A percentile compares a stretch with the other conserved stretches of the same genome.
These are phyloP conservation scores for Drosophila eohydei DNA, from an alignment of 2,888 invertebrate species.

Conservation along the genomic window DNA sequence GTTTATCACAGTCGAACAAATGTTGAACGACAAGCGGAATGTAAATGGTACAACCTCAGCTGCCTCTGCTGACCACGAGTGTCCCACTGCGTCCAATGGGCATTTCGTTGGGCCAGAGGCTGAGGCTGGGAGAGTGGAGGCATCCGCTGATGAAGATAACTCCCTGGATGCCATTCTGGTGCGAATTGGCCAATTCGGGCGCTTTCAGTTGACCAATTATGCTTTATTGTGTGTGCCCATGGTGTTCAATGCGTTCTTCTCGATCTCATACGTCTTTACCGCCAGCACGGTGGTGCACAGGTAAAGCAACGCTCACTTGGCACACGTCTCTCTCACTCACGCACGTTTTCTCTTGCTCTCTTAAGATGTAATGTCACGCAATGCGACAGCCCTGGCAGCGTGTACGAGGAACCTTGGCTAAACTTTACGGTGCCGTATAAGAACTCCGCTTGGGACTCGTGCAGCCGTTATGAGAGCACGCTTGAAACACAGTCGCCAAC, in stretches of 20 bases:
- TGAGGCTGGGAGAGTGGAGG: conserved; percentile 17
- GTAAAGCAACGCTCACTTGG: conserved; percentile 83
- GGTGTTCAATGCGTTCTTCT: conserved; percentile 88
- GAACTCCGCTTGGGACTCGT: conserved; percentile 63
- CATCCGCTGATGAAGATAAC: conserved; percentile 58
- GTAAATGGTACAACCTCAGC: conserved; percentile 11
- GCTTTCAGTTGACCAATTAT: conserved; percentile 88
- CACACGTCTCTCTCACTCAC: conserved; percentile 1
- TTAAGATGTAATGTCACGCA: conserved; percentile 83
- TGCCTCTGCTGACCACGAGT: conserved; percentile 9
- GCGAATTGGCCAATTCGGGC: conserved; percentile 87
- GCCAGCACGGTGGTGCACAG: conserved; percentile 89
- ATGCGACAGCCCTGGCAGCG: conserved; percentile 80
- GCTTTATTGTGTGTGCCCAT: conserved; percentile 87
- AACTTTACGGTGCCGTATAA: conserved; percentile 84
- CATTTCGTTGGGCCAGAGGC: conserved; percentile 23
- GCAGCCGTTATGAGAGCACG: conserved; percentile 61
- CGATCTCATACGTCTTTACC: conserved; percentile 89
- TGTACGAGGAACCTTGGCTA: conserved; percentile 86
- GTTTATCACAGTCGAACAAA: conserved; percentile 17
- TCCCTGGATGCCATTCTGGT: conserved; percentile 77
- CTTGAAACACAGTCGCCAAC: neutral
- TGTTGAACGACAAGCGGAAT: conserved; percentile 28
- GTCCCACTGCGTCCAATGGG: conserved; percentile 37
- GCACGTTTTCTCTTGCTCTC: neutral